A percentile compares a stretch with the other conserved stretches of the same genome.
phyloP scores from a whole-genome alignment of 1,140 invertebrate species.

The Bombus huntii region DNA sequence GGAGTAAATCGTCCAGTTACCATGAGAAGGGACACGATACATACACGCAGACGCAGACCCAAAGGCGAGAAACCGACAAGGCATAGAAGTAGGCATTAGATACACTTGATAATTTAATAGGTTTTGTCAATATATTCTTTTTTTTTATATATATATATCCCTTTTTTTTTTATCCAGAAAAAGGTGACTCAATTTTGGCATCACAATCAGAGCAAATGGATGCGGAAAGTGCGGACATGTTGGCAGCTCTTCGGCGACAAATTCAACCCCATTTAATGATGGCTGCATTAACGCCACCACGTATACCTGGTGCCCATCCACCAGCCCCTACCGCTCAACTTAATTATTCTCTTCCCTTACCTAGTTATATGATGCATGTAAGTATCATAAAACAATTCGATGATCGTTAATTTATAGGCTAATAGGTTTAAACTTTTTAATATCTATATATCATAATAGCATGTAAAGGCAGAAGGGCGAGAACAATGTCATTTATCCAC shows the following conservation, averaged over 20 bases:
- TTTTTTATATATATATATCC: not conserved
- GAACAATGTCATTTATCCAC: slow-evolving; percentile 52
- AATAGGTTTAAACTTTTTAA: not conserved
- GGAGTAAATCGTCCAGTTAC: slow-evolving; percentile 94
- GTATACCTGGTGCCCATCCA: slow-evolving; percentile 69
- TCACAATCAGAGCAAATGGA: slow-evolving; percentile 78
- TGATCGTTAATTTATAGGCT: not conserved
- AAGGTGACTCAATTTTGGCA: slow-evolving; percentile 73
- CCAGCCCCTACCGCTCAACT: slow-evolving; percentile 70
- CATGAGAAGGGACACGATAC: slow-evolving; percentile 98
- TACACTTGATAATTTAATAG: not conserved
- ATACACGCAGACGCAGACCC: slow-evolving; percentile 95
- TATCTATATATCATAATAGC: slow-evolving; percentile 45
- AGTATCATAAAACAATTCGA: slow-evolving; percentile 52
- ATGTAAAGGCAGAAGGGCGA: slow-evolving; percentile 74
- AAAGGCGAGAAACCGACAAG: slow-evolving; percentile 84
- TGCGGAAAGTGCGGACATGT: slow-evolving; percentile 84
- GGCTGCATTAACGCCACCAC: slow-evolving; percentile 80
- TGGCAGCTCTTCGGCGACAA: slow-evolving; percentile 85
- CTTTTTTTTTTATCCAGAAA: slow-evolving; percentile 68
- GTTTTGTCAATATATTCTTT: not conserved
- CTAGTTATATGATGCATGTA: slow-evolving; percentile 80
- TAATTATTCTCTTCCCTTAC: slow-evolving; percentile 77
- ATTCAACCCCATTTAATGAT: slow-evolving; percentile 87
- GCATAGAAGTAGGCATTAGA: slow-evolving; percentile 77